Conservation (phyloP, 2,888 invertebrate species). For the Volucella zonaria region DNA sequence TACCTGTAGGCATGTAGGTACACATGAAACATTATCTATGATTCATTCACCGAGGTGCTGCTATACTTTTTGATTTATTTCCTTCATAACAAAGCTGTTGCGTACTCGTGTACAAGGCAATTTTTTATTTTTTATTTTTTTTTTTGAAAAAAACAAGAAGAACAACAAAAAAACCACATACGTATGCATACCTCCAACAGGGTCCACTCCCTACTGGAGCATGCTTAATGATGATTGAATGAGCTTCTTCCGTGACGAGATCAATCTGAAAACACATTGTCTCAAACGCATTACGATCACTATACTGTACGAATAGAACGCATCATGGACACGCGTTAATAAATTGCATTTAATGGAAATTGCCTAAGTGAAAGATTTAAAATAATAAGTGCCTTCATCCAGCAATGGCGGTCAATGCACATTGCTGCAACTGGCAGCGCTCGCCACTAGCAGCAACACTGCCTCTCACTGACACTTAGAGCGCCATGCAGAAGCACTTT, state of each 20-base stretch:
- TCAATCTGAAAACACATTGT: slow-evolving; percentile 62
- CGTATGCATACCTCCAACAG: slow-evolving; percentile 19
- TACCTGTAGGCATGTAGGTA: too few species aligned
- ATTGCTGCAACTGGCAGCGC: not conserved
- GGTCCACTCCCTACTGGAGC: slow-evolving; percentile 29
- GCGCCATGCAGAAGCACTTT: slow-evolving; percentile 67
- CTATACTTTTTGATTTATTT: slow-evolving; percentile 69
- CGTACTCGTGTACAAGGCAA: too few species aligned
- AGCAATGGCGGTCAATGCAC: slow-evolving; percentile 36
- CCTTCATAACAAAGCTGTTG: slow-evolving; percentile 29
- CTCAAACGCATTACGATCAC: slow-evolving; percentile 38
- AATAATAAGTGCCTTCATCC: slow-evolving; percentile 56
- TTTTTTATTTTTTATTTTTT: not conserved
- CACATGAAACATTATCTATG: slow-evolving; percentile 42
- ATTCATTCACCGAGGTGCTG: slow-evolving; percentile 47
- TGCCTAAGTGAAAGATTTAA: slow-evolving; percentile 73
- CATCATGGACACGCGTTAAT: slow-evolving; percentile 72
- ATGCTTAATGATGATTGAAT: slow-evolving; percentile 69
- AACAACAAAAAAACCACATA: slow-evolving; percentile 20
- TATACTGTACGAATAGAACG: slow-evolving; percentile 21
- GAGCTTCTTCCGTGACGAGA: slow-evolving; percentile 69
- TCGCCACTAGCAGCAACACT: not conserved
- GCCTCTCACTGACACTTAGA: slow-evolving; percentile 51
- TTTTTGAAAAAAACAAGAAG: slow-evolving; percentile 1
- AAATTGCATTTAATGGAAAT: slow-evolving; percentile 74